Conservation (phyloP, 2,888 invertebrate genomes). For the Hirudinaria manillensis region DNA sequence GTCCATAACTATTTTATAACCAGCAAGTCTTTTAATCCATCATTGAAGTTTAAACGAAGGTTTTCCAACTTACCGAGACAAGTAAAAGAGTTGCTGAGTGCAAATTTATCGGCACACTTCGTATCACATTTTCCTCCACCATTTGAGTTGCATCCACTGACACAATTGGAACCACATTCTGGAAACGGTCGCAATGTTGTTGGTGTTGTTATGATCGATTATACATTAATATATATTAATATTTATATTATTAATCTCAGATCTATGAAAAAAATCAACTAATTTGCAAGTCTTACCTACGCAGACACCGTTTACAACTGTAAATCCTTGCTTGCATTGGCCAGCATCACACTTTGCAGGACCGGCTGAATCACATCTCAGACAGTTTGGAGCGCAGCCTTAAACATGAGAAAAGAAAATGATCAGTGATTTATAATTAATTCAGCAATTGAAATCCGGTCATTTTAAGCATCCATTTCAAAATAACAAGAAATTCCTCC, state of each 20-base stretch:
- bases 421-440: too few relatives aligned
- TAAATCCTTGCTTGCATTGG: conserved; percentile 20
- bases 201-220: not conserved
- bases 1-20: too few relatives aligned
- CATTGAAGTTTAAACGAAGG: not conserved
- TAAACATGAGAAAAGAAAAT: not conserved
- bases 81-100: not conserved
- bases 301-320: conserved; percentile 4
- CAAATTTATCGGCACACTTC: conserved; percentile 14
- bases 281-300: not conserved
- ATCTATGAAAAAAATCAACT: not conserved
- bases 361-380: conserved; percentile 23
- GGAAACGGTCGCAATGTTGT: not conserved
- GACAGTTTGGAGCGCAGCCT: conserved; percentile 34
- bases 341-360: conserved; percentile 33
- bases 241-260: not conserved
- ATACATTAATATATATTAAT: too few relatives aligned
- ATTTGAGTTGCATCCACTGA: conserved; percentile 23
- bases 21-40: not conserved
- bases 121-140: conserved; percentile 32
- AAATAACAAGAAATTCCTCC: too few relatives aligned
- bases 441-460: too few relatives aligned
- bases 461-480: too few relatives aligned
- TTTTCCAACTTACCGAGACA: not conserved
- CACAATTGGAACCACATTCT: conserved; percentile 28